Evolutionary conservation across 2,797 vertebrate species (phyloP).

Genomic region (Hippopotamyrus pictus): DNA sequence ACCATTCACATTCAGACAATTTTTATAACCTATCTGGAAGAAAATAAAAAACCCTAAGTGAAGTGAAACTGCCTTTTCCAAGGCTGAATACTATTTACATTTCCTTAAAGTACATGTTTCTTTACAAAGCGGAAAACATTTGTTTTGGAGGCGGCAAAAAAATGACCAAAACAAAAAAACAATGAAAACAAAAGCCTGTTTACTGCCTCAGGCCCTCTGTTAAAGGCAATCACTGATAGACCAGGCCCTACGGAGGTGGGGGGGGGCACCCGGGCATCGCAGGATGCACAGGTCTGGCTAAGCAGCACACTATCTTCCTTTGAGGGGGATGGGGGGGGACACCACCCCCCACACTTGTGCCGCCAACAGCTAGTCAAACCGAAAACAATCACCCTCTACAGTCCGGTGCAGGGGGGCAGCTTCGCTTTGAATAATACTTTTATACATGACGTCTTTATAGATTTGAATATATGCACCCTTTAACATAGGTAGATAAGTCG

Average conservation of each 20-base stretch:
- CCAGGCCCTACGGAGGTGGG: slow-evolving; percentile 26
- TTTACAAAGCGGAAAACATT: slow-evolving; percentile 55
- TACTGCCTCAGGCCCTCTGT: slow-evolving; percentile 36
- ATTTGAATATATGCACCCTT: slow-evolving; percentile 51
- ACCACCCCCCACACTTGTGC: slow-evolving; percentile 13
- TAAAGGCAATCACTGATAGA: slow-evolving; percentile 42
- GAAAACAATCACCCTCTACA: slow-evolving; percentile 30
- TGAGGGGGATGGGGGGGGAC: slow-evolving; percentile 29
- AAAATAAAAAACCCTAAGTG: slow-evolving; percentile 44
- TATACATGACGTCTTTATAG: slow-evolving; percentile 54
- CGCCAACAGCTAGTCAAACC: slow-evolving; percentile 22
- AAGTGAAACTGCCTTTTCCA: slow-evolving; percentile 51
- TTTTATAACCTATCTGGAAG: slow-evolving; percentile 47
- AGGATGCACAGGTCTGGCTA: slow-evolving; percentile 56
- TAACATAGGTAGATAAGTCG: slow-evolving; percentile 55
- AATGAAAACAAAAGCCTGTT: slow-evolving; percentile 30
- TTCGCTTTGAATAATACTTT: slow-evolving; percentile 48
- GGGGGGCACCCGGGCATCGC: background rate
- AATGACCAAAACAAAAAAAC: slow-evolving; percentile 1
- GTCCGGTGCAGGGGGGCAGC: slow-evolving; percentile 20
- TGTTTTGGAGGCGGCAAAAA: slow-evolving; percentile 45
- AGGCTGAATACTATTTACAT: slow-evolving; percentile 57
- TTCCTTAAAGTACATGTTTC: slow-evolving; percentile 33
- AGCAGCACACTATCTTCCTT: slow-evolving; percentile 24
- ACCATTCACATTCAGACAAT: slow-evolving; percentile 41